These are phyloP conservation scores for Nibea albiflora DNA, from an alignment of 2,113 vertebrate genomes.

Conservation along the genomic window DNA sequence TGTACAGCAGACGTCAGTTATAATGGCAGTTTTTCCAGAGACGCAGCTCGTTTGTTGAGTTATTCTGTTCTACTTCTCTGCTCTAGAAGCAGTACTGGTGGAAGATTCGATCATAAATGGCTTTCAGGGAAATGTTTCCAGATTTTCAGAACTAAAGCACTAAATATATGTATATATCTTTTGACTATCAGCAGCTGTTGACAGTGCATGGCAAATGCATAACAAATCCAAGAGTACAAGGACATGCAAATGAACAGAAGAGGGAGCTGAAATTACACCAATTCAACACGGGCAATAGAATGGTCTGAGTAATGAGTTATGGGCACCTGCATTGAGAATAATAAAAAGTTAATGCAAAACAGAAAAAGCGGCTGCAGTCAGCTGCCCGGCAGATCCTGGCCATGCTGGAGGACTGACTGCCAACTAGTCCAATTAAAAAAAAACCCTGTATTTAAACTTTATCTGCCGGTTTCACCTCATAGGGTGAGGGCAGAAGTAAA, in stretches of 20 bases:
- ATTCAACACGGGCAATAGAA: not conserved
- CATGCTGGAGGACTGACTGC: not conserved
- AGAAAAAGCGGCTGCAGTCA: not conserved
- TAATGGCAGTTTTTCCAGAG: not conserved
- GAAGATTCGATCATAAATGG: not conserved
- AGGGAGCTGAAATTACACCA: slow-evolving; percentile 53
- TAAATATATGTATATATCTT: no score
- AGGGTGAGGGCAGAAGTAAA: not conserved
- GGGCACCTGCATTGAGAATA: not conserved
- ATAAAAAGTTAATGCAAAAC: not conserved
- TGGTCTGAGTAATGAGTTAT: not conserved
- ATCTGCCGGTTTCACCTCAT: not conserved
- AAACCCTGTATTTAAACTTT: not conserved
- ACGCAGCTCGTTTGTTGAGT: not conserved
- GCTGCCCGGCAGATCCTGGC: not conserved
- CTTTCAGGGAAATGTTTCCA: not conserved
- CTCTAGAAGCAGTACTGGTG: not conserved
- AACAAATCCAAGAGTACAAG: not conserved
- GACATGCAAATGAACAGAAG: slow-evolving; percentile 52
- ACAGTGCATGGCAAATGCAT: not conserved
- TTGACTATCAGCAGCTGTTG: no score
- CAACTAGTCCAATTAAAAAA: not conserved
- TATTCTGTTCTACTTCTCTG: slow-evolving; percentile 1
- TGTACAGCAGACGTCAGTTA: not conserved
- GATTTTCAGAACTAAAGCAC: not conserved